phyloP scores from a whole-genome alignment of 1,140 invertebrate species.

The Tetramorium simillimum region DNA sequence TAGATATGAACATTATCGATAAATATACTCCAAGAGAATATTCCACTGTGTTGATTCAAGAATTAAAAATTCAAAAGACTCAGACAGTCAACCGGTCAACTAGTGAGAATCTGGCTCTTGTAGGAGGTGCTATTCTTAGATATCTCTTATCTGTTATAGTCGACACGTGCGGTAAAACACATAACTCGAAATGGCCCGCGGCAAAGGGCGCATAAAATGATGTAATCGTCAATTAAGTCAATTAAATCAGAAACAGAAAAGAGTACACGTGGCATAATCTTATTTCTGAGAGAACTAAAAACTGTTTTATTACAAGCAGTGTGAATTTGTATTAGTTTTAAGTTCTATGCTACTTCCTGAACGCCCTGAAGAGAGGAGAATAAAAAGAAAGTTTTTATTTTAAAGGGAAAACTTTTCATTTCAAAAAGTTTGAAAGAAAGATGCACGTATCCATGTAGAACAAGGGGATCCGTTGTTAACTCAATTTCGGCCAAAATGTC shows the following conservation, averaged over 20 bases:
- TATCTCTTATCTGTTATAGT: not conserved
- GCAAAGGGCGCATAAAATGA: slow-evolving; percentile 34
- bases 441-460: too few relatives aligned
- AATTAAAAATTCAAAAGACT: not conserved
- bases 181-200: slow-evolving; percentile 3
- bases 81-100: not conserved
- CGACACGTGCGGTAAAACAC: not conserved
- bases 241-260: not conserved
- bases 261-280: too few relatives aligned
- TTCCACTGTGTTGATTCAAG: not conserved
- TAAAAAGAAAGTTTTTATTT: too few relatives aligned
- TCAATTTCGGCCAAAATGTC: too few relatives aligned
- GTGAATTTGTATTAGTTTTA: too few relatives aligned
- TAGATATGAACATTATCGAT: not conserved
- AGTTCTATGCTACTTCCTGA: too few relatives aligned
- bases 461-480: too few relatives aligned
- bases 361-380: too few relatives aligned
- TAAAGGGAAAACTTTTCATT: too few relatives aligned
- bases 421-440: too few relatives aligned
- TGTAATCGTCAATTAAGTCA: slow-evolving; percentile 21
- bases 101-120: not conserved
- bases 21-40: not conserved
- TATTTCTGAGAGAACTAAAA: too few relatives aligned
- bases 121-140: not conserved
- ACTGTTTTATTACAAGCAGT: too few relatives aligned